Evolutionary conservation across 2,888 invertebrate genomes (phyloP), one percentile per base, ranked within the genome.

Genomic region (Oscheius sp.): DNA sequence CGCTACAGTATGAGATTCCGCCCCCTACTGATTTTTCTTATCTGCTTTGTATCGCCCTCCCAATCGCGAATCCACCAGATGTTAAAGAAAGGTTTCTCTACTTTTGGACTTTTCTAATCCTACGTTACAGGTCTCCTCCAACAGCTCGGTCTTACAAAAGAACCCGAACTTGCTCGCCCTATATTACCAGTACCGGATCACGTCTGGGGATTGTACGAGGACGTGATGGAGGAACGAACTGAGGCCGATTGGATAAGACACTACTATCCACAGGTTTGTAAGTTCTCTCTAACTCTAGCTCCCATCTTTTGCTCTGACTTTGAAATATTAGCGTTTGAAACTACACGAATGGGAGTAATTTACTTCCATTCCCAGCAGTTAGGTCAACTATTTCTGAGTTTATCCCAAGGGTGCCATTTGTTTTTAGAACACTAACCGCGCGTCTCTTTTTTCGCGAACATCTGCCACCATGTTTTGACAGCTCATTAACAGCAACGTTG

Each of bases 151-250:
- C 69, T 80, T 3, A 67, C 71, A 29, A 64, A 71, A 46, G 73
- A 72, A 42, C 78, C 79, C 1, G 57, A 66, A 8, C 70, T 70
- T 37, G 48, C 64, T 23, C 63, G 69, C 3, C 72, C 74, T 6
- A 58, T 53, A 20, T 53, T 78, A 33, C 71, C 73, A 27, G 72
- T 83, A 25, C 84, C 84, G 20, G 69, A 71, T 33, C 82, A 84
- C 67, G 71, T 84, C 67, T 82, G 82, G 83, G 70, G 77, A 17
- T 58, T 81, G 37, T 84, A 82, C 72, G 74, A 78, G 3, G 61
- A 75, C 48, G 70, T 68, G 15, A 53, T 61, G 65, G 75, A 76
- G 57, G 70, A 69, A 33, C 79, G 77, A 31, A 65, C 71, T 45
- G 70, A 75, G 39, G 69, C 73, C 57, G 79, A 84, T 53, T 75